Percentiles rank a stretch among this genome's conserved stretches.
These are phyloP conservation scores for Pachyramphus minor DNA, from an alignment of 2,113 vertebrate genomes.

Conservation along the genomic window DNA sequence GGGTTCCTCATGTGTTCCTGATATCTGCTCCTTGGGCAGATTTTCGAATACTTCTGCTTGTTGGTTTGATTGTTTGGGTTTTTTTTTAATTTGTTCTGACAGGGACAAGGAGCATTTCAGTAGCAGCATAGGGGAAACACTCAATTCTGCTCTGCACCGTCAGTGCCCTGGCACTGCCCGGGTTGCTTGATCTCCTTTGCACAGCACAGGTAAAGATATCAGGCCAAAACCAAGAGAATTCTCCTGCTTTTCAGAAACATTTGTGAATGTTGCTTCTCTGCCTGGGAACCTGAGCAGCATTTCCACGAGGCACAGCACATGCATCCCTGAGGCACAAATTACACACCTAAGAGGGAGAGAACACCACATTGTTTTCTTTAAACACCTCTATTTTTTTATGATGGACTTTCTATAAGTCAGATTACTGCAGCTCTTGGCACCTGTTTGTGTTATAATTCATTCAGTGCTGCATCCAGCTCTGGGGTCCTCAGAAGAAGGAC, in stretches of 20 bases:
- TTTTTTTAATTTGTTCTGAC: neutral
- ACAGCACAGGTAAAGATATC: neutral
- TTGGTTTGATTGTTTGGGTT: neutral
- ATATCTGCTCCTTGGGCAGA: neutral
- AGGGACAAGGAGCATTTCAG: accelerated
- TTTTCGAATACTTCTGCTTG: neutral
- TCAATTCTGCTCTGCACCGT: neutral
- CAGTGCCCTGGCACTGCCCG: accelerated
- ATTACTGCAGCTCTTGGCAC: neutral
- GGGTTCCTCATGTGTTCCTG: neutral
- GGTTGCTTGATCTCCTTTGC: neutral
- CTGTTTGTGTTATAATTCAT: neutral
- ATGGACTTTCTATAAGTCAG: neutral
- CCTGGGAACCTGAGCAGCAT: neutral
- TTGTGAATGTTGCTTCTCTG: neutral
- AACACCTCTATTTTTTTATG: neutral
- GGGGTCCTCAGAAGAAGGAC: neutral
- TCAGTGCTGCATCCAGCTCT: neutral
- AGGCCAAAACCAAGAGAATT: neutral
- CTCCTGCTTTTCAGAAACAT: neutral
- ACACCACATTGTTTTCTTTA: neutral
- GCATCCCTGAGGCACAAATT: neutral
- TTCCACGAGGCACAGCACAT: neutral
- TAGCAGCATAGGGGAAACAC: accelerated
- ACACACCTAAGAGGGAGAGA: neutral